Evolutionary conservation across 2,113 vertebrate species (phyloP).

Genomic region (Sceloporus undulatus): DNA sequence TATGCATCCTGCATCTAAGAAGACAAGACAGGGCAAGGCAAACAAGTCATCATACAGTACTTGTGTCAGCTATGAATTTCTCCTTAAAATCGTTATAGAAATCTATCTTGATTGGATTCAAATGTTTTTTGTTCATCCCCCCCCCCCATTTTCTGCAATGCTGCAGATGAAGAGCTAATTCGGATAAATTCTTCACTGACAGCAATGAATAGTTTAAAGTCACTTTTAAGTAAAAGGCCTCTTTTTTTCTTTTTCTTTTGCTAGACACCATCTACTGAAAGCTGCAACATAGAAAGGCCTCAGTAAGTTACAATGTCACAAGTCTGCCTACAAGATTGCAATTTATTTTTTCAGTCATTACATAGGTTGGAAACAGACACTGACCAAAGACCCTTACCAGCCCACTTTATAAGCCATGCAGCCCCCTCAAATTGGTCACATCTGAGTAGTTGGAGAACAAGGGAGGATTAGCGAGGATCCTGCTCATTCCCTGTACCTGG

Average conservation of each 20-base stretch:
- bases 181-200: not conserved
- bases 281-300: not conserved
- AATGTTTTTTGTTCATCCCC: too few species aligned
- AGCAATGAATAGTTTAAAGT: not conserved
- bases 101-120: not conserved
- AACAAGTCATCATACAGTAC: not conserved
- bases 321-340: not conserved
- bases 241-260: not conserved
- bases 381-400: too few species aligned
- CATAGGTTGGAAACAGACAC: too few species aligned
- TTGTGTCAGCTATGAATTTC: not conserved
- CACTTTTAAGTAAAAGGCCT: not conserved
- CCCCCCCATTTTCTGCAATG: not conserved
- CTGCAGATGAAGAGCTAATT: not conserved
- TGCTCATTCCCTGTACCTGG: too few species aligned
- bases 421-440: too few species aligned
- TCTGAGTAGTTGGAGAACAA: too few species aligned
- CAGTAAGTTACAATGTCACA: not conserved
- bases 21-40: not conserved
- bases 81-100: not conserved
- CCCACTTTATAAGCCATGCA: too few species aligned
- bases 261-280: not conserved
- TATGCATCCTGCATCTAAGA: not conserved
- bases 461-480: too few species aligned
- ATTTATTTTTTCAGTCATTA: not conserved